Evolutionary conservation across 2,797 vertebrate genomes (phyloP), one percentile per base, ranked within the genome.

Genomic region (Dermochelys coriacea): DNA sequence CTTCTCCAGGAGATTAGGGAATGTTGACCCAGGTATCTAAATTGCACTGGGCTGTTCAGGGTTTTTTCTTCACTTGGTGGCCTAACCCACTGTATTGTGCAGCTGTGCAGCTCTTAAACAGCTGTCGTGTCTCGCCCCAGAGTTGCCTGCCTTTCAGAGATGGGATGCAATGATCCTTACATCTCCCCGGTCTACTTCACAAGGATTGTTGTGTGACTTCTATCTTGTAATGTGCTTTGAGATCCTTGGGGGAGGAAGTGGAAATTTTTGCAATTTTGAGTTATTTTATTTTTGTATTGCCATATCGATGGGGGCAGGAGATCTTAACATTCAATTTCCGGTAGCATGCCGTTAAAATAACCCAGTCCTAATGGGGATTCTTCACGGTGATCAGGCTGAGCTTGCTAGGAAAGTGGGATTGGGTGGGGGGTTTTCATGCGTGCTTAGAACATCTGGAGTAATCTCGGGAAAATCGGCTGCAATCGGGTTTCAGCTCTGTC

Each of bases 181-280:
- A 23, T 41, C 4, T 29, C 45, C 74, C 45, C 14, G 49, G 6
- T 25, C 45, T 77, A 45, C 14, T 77, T 77, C 74, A 29, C 41
- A 29, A 75, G 74, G 74, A 8, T 31, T 75, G 45, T 9, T 3
- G 49, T 4, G 31, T 6, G 19, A 5, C 18, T 6, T 50, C 49
- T 51, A 29, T 8, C 74, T 34, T 51, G 41, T 51, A 18, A 79
- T 0, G 0, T 11, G n/a, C 61, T 4, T 88, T 0, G 0, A 55
- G 5, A 34, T 23, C 78, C 64, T 85, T 45, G 14, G 18, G 29
- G 3, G 61, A 52, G 37, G 59, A 47, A 45, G 4, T 5, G 12
- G 45, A 9, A 57, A 37, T 0, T 3, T 19, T 49, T n/a, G 9
- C 1, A 11, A 0, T 14, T n/a, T 31, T 27, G 16, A 19, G 37